Base-by-base conservation (phyloP, 2,888 invertebrate species). In the Herminia tarsipennalis region DNA sequence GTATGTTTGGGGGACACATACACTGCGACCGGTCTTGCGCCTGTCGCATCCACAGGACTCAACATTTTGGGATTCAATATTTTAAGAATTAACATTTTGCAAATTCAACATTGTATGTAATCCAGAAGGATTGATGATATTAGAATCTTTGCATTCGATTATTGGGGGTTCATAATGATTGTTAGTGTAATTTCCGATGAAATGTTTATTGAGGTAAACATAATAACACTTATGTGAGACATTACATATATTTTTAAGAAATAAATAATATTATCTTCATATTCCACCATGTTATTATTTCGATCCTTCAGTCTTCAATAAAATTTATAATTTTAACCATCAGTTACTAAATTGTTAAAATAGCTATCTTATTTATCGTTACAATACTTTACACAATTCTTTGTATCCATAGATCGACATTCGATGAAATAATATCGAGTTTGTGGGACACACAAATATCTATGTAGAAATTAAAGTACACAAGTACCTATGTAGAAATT, bases 201-300 rank as follows among this genome's bases (percentile, higher is more conserved):
- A 71, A 68, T 64, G 66, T 80, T 75, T 78, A 81, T 78, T 62
- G 48, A 56, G 39, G 51, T 65, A 68, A 73, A 77, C 56, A 61
- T 66, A 68, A 61, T 72, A 53, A 56, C 50, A 48, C 51, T 56
- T 45, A 66, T 73, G 60, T 68, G 70, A 56, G 60, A 73, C 58
- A 72, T 73, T 72, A 67, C 70, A 70, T 42, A 47, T 74, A 70
- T 70, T 66, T n/a, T 74, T 69, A 70, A 65, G 73, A 73, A 81
- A 76, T 77, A 79, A 80, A 79, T 73, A 73, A 77, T 72, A 72
- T 68, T 73, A 70, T 75, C 70, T 73, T 75, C 70, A 75, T 68
- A 66, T 56, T 66, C 59, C 49, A 63, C 62, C 47, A 46, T 62
- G 44, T 67, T 73, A 58, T 77, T 67, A 73, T 76, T 76, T 66